A percentile compares a stretch with the other conserved stretches of the same genome.
These are phyloP conservation scores for Prunella himalayana DNA, from an alignment of 2,113 vertebrate genomes.

Conservation along the genomic window DNA sequence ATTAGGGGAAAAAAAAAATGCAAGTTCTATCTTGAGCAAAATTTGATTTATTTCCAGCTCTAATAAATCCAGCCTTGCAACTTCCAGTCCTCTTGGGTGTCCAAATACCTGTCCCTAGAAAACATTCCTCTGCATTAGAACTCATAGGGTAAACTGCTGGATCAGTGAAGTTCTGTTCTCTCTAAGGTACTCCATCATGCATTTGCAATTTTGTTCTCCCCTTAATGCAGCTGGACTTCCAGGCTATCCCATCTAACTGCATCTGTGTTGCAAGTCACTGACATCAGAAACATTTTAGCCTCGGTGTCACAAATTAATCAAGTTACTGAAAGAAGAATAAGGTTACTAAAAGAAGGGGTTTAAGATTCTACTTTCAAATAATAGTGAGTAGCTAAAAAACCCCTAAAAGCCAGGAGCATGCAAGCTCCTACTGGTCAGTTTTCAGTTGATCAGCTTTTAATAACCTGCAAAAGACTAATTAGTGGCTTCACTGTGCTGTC, in stretches of 20 bases:
- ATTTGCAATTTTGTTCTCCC: background rate
- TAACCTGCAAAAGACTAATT: background rate
- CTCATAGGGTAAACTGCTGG: background rate
- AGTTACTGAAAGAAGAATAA: background rate
- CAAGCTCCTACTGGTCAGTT: background rate
- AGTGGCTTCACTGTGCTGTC: background rate
- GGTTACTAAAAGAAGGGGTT: background rate
- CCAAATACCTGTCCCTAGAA: background rate
- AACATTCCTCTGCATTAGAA: background rate
- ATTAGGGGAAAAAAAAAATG: rapidly evolving
- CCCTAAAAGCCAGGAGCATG: background rate
- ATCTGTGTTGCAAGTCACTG: background rate
- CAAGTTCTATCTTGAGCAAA: background rate
- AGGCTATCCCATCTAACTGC: background rate
- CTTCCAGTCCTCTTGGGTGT: background rate
- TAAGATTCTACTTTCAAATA: background rate
- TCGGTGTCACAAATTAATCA: rapidly evolving
- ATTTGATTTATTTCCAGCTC: background rate
- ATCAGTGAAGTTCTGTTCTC: background rate
- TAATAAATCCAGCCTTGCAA: background rate
- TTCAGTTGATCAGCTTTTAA: background rate
- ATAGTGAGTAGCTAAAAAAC: background rate
- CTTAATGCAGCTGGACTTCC: background rate
- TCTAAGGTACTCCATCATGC: background rate
- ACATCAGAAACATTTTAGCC: background rate